phyloP scores from a whole-genome alignment of 2,113 vertebrate genomes.

The Triplophysa dalaica region DNA sequence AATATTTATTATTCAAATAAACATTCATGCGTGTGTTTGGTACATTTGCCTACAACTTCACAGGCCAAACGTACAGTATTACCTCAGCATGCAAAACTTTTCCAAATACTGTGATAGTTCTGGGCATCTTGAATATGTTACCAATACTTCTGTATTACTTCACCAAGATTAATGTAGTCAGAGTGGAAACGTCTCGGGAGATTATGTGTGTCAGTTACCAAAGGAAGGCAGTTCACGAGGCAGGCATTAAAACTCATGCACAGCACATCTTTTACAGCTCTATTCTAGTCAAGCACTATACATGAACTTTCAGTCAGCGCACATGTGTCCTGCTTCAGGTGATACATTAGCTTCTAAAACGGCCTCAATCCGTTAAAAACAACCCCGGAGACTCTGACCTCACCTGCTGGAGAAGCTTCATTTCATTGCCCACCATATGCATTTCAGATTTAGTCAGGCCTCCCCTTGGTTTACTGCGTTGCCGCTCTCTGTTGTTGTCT shows the following conservation, averaged over 20 bases:
- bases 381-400: constrained; percentile 40
- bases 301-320: constrained; percentile 22
- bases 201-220: constrained; percentile 1
- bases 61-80: neutral
- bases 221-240: constrained; percentile 5
- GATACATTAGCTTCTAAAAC: constrained; percentile 44
- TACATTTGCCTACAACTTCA: neutral
- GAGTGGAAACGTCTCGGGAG: neutral
- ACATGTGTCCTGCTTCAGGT: constrained; percentile 31
- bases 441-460: constrained; percentile 52
- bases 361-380: constrained; percentile 43
- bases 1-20: neutral
- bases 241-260: constrained; percentile 19
- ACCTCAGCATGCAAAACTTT: no score
- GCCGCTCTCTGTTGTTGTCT: constrained; percentile 62
- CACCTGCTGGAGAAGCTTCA: constrained; percentile 42
- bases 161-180: neutral
- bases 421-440: constrained; percentile 39
- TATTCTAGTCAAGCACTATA: constrained; percentile 7
- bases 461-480: constrained; percentile 32
- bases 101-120: neutral
- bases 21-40: neutral
- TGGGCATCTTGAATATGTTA: no score
- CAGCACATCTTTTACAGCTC: neutral
- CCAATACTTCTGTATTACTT: neutral